Percentiles rank a stretch among this genome's conserved stretches.
phyloP scores from a whole-genome alignment of 1,140 invertebrate species.

The Mesaphorura yosii region DNA sequence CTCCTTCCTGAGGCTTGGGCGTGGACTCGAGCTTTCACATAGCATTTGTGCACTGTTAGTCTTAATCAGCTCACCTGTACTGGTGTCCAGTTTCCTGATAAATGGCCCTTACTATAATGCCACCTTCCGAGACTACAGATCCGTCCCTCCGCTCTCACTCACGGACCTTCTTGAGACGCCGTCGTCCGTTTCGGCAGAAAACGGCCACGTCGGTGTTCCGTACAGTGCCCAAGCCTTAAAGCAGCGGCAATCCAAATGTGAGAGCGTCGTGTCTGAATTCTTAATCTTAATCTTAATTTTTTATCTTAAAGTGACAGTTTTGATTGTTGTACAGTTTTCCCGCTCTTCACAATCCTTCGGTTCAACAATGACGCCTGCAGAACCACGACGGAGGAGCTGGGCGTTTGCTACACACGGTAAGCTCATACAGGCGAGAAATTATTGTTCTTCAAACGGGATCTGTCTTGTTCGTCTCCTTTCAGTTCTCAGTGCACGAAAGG shows the following conservation, averaged over 20 bases:
- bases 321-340: constrained; percentile 24
- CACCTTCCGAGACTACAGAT: too few relatives aligned
- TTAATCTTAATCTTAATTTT: not conserved
- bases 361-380: constrained; percentile 28
- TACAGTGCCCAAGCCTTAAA: not conserved
- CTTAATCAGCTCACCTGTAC: not conserved
- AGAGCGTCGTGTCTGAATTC: not conserved
- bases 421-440: not conserved
- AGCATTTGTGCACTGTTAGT: not conserved
- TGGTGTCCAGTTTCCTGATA: not conserved
- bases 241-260: constrained; percentile 15
- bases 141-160: too few relatives aligned
- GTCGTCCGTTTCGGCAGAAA: not conserved
- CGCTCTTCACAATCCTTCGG: constrained; percentile 28
- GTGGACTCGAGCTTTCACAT: not conserved
- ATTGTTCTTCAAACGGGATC: not conserved
- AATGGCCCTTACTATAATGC: too few relatives aligned
- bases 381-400: constrained; percentile 23
- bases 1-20: too few relatives aligned
- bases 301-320: not conserved
- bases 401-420: constrained; percentile 28
- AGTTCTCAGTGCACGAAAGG: constrained; percentile 18
- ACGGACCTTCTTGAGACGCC: not conserved
- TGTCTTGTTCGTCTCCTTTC: not conserved
- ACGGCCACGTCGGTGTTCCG: not conserved